Percentiles rank a stretch among this genome's conserved stretches.
Conservation (phyloP, 2,888 invertebrate genomes). For the Zaprionus obscuricornis region DNA sequence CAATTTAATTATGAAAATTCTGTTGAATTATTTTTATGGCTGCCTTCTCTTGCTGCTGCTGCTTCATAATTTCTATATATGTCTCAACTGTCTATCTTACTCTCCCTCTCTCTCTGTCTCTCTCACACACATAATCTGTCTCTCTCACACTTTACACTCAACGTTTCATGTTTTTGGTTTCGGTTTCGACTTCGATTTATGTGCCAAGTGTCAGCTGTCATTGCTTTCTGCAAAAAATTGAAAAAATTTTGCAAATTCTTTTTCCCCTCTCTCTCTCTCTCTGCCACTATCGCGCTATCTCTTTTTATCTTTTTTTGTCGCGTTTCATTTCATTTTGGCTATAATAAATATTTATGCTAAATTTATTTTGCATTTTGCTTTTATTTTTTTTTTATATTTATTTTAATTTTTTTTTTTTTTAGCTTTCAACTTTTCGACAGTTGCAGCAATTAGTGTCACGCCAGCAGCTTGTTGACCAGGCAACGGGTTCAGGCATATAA, state of each 20-base stretch:
- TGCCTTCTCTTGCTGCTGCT: slow-evolving; percentile 22
- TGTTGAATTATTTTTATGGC: slow-evolving; percentile 39
- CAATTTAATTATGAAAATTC: slow-evolving; percentile 72
- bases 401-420: slow-evolving; percentile 61
- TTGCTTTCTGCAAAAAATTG: slow-evolving; percentile 47
- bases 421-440: slow-evolving; percentile 48
- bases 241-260: slow-evolving; percentile 44
- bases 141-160: too few relatives aligned
- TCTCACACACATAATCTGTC: too few relatives aligned
- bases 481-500: not conserved
- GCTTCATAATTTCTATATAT: slow-evolving; percentile 20
- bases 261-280: slow-evolving; percentile 4
- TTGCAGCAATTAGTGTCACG: slow-evolving; percentile 56
- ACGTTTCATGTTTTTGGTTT: slow-evolving; percentile 22
- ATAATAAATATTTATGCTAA: slow-evolving; percentile 56
- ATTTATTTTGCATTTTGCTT: slow-evolving; percentile 67
- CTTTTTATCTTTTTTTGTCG: not conserved
- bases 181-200: slow-evolving; percentile 56
- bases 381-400: slow-evolving; percentile 63
- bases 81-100: slow-evolving; percentile 17
- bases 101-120: not conserved
- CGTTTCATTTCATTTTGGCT: too few relatives aligned
- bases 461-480: not conserved
- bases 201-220: slow-evolving; percentile 69
- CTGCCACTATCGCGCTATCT: not conserved